Conservation (phyloP, 2,797 vertebrate genomes). For the Alectoris magna region DNA sequence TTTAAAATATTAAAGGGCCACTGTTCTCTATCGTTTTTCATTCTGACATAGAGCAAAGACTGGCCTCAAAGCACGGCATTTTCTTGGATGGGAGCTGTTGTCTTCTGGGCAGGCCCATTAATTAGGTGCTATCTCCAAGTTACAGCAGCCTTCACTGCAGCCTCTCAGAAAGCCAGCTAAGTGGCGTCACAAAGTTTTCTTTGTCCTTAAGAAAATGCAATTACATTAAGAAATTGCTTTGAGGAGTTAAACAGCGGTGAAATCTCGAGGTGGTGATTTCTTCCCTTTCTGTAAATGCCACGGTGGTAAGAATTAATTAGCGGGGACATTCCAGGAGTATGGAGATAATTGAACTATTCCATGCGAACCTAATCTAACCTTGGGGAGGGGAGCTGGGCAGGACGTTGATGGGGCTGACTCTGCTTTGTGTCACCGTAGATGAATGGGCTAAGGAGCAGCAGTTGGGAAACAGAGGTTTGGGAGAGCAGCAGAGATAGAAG, state of each 20-base stretch:
- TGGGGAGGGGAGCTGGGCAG: background rate
- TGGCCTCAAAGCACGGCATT: fast-evolving
- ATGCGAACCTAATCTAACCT: background rate
- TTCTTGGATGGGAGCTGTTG: background rate
- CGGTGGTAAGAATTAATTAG: background rate
- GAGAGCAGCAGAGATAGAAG: background rate
- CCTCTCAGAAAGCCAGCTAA: background rate
- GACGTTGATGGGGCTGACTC: background rate
- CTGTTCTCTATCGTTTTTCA: background rate
- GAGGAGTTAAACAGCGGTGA: background rate
- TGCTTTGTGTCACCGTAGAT: background rate
- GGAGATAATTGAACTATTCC: background rate
- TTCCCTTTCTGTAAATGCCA: background rate
- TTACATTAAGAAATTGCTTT: background rate
- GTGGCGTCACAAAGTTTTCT: background rate
- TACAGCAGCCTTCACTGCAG: background rate
- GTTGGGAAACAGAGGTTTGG: background rate
- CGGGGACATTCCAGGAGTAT: background rate
- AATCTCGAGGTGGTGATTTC: background rate
- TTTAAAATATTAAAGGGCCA: background rate
- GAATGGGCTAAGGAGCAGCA: background rate
- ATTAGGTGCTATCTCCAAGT: background rate
- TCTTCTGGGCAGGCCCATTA: background rate
- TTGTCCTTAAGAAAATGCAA: background rate
- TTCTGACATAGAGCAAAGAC: background rate